Percentiles rank a stretch among this genome's conserved stretches.
These are phyloP conservation scores for Chroicocephalus ridibundus DNA, from an alignment of 2,113 vertebrate genomes.

Conservation along the genomic window DNA sequence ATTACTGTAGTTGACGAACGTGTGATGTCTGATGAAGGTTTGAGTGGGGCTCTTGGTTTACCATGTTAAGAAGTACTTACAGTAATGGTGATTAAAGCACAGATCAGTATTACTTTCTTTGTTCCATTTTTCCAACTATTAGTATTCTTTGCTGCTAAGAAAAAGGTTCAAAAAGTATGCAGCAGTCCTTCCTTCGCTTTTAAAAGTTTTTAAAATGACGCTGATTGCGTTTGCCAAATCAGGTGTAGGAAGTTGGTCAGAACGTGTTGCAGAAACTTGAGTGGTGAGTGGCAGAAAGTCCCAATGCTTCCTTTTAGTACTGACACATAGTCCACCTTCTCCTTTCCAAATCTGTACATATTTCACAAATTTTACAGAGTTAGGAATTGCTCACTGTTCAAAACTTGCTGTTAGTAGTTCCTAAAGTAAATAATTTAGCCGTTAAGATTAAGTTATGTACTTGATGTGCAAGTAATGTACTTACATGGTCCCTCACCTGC, in stretches of 20 bases:
- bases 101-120: background rate
- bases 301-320: background rate
- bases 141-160: background rate
- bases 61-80: slow-evolving; percentile 69
- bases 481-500: background rate
- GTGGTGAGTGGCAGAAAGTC: background rate
- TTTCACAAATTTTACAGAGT: background rate
- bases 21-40: slow-evolving; percentile 63
- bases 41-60: slow-evolving; percentile 51
- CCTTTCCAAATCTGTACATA: background rate
- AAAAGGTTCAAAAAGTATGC: background rate
- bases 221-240: background rate
- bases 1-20: background rate
- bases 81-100: slow-evolving; percentile 52
- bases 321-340: background rate
- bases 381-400: background rate
- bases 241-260: background rate
- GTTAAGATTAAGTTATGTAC: background rate
- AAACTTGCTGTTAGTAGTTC: background rate
- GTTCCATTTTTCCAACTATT: background rate
- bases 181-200: background rate
- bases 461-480: too few relatives aligned
- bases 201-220: background rate
- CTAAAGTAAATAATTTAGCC: background rate
- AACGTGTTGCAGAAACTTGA: background rate